These are phyloP conservation scores for Drosophila rellima DNA, from an alignment of 2,888 invertebrate species.

Conservation along the genomic window DNA sequence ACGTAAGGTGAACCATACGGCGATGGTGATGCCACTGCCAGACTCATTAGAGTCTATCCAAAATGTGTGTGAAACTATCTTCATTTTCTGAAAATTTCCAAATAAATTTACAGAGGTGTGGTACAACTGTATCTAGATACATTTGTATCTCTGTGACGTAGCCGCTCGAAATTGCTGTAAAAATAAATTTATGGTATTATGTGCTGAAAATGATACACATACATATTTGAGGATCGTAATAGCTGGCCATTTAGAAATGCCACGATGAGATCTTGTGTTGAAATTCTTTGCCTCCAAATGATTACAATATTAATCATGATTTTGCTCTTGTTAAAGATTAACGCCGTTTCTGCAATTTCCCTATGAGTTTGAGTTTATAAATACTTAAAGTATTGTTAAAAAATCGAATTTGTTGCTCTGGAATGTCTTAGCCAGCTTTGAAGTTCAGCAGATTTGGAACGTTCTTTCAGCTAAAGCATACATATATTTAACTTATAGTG, in stretches of 20 bases:
- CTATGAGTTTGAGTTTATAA: slow-evolving; percentile 22
- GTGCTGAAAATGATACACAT: slow-evolving; percentile 69
- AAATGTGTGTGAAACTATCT: slow-evolving; percentile 29
- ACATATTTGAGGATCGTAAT: slow-evolving; percentile 37
- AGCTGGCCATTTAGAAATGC: slow-evolving; percentile 31
- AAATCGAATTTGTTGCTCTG: slow-evolving; percentile 1
- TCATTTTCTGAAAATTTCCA: slow-evolving; percentile 16
- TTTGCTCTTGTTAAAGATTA: slow-evolving; percentile 38
- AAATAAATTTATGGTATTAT: slow-evolving; percentile 73
- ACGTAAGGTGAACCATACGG: slow-evolving; percentile 40
- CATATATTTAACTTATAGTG: slow-evolving; percentile 25
- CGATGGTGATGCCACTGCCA: slow-evolving; percentile 11
- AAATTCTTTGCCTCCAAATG: slow-evolving; percentile 52
- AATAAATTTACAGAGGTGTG: slow-evolving; percentile 12
- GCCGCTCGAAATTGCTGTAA: slow-evolving; percentile 45
- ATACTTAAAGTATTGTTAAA: slow-evolving; percentile 2
- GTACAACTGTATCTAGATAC: slow-evolving; percentile 23
- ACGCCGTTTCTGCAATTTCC: slow-evolving; percentile 57
- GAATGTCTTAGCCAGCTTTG: slow-evolving; percentile 38
- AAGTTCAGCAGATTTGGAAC: slow-evolving; percentile 26
- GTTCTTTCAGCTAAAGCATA: slow-evolving; percentile 6
- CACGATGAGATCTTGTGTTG: slow-evolving; percentile 44
- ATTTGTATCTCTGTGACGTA: slow-evolving; percentile 49
- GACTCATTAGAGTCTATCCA: slow-evolving; percentile 35
- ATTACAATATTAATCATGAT: slow-evolving; percentile 66